Evolutionary conservation across 1,140 invertebrate species (phyloP), one percentile per base, ranked within the genome.

Genomic region (Drosophila funebris): DNA sequence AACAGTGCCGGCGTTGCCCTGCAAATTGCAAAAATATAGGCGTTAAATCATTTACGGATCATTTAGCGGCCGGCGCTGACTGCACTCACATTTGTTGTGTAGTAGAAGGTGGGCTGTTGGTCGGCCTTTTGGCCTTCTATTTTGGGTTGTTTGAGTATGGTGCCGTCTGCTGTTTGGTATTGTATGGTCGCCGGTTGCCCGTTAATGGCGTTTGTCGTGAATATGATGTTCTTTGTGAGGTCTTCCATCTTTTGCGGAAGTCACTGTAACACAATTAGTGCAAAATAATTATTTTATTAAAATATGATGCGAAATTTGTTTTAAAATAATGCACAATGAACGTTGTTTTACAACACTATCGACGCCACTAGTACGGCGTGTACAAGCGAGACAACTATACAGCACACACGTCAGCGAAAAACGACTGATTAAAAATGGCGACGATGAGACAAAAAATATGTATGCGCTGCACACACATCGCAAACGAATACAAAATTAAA

Each of bases 61-160:
- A 20, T 29, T 57, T 46, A 18, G 13, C 41, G 8, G 14, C 43
- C 22, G 31, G 18, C 14, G 31, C 16, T 11, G 22, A 11, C 11
- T 18, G 36, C n/a, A 90, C 94, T 95, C 11, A 95, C 94, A 91
- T 95, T 95, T 68, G 93, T 93, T 9, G 93, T 93, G 73, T 95
- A 95, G 80, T 94, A 95, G 87, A 95, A 95, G 73, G 94, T 94
- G 46, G 94, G 94, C 48, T 94, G 94, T 92, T 94, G 92, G 14
- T 91, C 79, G 5, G 73, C 31, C 44, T 92, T 90, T 67, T 91
- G 90, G 4, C 91, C 91, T 68, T 91, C 90, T 18, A 91, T 91
- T 80, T 91, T 91, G 4, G 90, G 90, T 52, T 91, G 90, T 44
- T 91, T 91, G 16, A 91, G 73, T 3, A 91, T 91, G 18, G 90